Conservation (phyloP, 2,888 invertebrate genomes). For the Ellobium chinense region DNA sequence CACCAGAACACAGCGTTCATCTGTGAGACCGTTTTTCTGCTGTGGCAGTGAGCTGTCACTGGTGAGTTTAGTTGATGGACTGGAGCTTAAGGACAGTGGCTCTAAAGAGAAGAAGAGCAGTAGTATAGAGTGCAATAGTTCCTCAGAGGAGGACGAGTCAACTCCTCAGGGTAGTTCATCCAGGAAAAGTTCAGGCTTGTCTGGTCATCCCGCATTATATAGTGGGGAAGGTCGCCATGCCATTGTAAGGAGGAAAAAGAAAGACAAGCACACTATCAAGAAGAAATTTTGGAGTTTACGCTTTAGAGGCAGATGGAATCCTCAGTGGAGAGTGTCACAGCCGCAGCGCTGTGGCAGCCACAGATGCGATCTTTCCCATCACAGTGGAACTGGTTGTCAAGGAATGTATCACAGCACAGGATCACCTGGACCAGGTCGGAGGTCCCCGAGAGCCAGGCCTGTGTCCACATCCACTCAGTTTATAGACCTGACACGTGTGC, state of each 20-base stretch:
- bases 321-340: slow-evolving; percentile 26
- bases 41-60: slow-evolving; percentile 74
- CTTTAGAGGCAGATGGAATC: slow-evolving; percentile 58
- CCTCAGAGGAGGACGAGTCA: slow-evolving; percentile 41
- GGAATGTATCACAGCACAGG: slow-evolving; percentile 18
- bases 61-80: slow-evolving; percentile 61
- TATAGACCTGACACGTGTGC: slow-evolving; percentile 19
- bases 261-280: slow-evolving; percentile 52
- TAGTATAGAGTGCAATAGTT: slow-evolving; percentile 24
- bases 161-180: not conserved
- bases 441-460: slow-evolving; percentile 5
- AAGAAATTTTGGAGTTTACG: slow-evolving; percentile 70
- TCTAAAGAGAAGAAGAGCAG: slow-evolving; percentile 21
- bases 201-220: not conserved
- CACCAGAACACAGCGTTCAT: slow-evolving; percentile 59
- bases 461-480: slow-evolving; percentile 15
- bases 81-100: slow-evolving; percentile 46
- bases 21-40: slow-evolving; percentile 73
- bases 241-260: slow-evolving; percentile 52
- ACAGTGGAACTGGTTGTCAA: not conserved
- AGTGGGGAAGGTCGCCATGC: slow-evolving; percentile 15
- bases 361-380: slow-evolving; percentile 36
- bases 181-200: slow-evolving; percentile 7
- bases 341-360: slow-evolving; percentile 17
- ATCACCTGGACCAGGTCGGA: slow-evolving; percentile 26